Conservation (phyloP, 2,888 invertebrate genomes). For the Nebria brevicollis region DNA sequence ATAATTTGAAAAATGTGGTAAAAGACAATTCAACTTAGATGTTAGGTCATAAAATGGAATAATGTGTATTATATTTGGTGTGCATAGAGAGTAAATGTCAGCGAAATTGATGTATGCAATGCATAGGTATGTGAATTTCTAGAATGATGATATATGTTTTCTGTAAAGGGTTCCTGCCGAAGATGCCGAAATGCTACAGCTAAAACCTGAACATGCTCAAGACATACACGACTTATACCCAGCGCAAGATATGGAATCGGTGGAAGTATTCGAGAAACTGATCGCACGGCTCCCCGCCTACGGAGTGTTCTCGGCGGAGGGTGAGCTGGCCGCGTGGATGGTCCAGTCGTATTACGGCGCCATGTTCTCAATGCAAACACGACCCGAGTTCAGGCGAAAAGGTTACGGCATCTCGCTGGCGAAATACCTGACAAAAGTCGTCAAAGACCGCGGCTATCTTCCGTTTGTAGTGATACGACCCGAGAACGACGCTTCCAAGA, state of each 20-base stretch:
- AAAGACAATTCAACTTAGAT: too few species aligned
- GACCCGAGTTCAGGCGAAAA: conserved; percentile 62
- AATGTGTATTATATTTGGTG: too few species aligned
- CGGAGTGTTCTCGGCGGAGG: conserved; percentile 78
- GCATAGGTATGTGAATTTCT: not conserved
- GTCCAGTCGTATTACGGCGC: conserved; percentile 91
- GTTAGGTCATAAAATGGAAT: too few species aligned
- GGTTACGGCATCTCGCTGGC: conserved; percentile 79
- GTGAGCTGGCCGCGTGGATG: conserved; percentile 88
- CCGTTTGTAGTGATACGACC: conserved; percentile 89
- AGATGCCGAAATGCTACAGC: conserved; percentile 80
- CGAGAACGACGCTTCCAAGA: conserved; percentile 87
- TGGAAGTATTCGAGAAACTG: conserved; percentile 83
- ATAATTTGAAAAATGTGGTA: too few species aligned
- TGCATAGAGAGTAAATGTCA: too few species aligned
- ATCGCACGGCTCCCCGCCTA: conserved; percentile 82
- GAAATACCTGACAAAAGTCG: conserved; percentile 72
- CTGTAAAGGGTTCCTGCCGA: conserved; percentile 60
- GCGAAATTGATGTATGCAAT: too few species aligned
- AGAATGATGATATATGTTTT: conserved; percentile 7
- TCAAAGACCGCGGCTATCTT: conserved; percentile 78
- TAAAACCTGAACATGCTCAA: conserved; percentile 81
- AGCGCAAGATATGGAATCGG: conserved; percentile 87
- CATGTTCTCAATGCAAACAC: conserved; percentile 92
- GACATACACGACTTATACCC: conserved; percentile 88